Evolutionary conservation across 2,797 vertebrate genomes (phyloP), one percentile per base, ranked within the genome.

Genomic region (Thalassophryne amazonica): DNA sequence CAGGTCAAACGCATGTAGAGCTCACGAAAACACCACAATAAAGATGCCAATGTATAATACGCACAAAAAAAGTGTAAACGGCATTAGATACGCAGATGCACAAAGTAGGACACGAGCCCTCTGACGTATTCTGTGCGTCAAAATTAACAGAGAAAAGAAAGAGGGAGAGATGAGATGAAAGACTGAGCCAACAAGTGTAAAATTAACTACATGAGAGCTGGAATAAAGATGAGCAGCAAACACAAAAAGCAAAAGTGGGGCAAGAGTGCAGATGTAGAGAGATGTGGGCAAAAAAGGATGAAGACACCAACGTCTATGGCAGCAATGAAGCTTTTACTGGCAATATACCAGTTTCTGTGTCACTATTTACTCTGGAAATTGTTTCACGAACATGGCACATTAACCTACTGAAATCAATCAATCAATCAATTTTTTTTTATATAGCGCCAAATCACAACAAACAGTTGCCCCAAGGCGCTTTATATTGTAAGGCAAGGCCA

Each of bases 161-260:
- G 20, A 32, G 7, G 15, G 22, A 24, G 0, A 23, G 15, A 50
- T 3, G 4, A 65, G 46, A 60, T 40, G 48, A 66, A 72, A 61
- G n/a, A 15, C 40, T 25, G 64, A 25, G 38, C 18, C 41, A 35
- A 17, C 48, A 39, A 55, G 34, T 41, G 12, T 13, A 37, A 42
- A 73, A 51, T 56, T 27, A 71, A 50, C 43, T 21, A 53, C 37
- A 62, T 57, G 30, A 67, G 50, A 56, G 54, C 31, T 30, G 40
- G 73, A 73, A 69, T 55, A 74, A 61, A 67, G 54, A 72, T 35
- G 51, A 69, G 61, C 12, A 16, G 9, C 34, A 42, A 35, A 31
- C 37, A 39, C 49, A 31, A 17, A 42, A 60, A 35, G 24, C 48
- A 50, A 33, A 24, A 4, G 1, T 0, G 3, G 19, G 27, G 51